phyloP scores from a whole-genome alignment of 1,140 invertebrate genomes.

The Dufourea novaeangliae region DNA sequence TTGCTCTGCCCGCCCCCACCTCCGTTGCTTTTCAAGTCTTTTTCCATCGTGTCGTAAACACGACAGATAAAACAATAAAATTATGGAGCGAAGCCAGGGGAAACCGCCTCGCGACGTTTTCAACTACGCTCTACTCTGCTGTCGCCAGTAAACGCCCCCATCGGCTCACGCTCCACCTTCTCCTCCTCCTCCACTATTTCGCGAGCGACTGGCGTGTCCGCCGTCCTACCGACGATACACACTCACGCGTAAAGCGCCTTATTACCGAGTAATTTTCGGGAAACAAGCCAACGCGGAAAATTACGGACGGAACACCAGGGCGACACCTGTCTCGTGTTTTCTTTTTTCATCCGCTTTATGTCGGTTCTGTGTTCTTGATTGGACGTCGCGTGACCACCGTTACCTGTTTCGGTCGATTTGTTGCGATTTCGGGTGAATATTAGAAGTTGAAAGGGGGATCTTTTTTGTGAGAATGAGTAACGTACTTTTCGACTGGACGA shows the following conservation, averaged over 20 bases:
- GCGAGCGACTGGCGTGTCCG: background rate
- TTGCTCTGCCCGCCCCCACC: background rate
- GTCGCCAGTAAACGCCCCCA: slow-evolving; percentile 16
- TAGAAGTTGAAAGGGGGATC: too few relatives aligned
- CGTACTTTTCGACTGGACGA: too few relatives aligned
- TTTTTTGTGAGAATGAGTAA: too few relatives aligned
- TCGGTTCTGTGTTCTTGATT: background rate
- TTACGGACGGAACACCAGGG: slow-evolving; percentile 16
- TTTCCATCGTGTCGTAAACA: slow-evolving; percentile 59
- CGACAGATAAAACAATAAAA: slow-evolving; percentile 72
- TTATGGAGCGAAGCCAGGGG: slow-evolving; percentile 70
- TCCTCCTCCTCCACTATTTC: slow-evolving; percentile 22
- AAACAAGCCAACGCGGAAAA: slow-evolving; percentile 61
- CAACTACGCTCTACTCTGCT: background rate
- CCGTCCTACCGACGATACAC: slow-evolving; percentile 21
- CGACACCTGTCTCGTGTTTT: background rate
- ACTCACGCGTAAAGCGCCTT: slow-evolving; percentile 22
- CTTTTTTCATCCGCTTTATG: background rate
- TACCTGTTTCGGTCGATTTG: too few relatives aligned
- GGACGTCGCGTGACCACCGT: background rate
- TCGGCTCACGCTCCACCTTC: slow-evolving; percentile 22
- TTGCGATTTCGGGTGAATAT: too few relatives aligned
- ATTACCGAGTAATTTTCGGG: slow-evolving; percentile 57
- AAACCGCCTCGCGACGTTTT: slow-evolving; percentile 54
- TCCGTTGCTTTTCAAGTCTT: slow-evolving; percentile 18